Percentiles rank a stretch among this genome's conserved stretches.
Evolutionary conservation across 2,797 vertebrate genomes (phyloP).

Genomic region (Pempheris klunzingeri): DNA sequence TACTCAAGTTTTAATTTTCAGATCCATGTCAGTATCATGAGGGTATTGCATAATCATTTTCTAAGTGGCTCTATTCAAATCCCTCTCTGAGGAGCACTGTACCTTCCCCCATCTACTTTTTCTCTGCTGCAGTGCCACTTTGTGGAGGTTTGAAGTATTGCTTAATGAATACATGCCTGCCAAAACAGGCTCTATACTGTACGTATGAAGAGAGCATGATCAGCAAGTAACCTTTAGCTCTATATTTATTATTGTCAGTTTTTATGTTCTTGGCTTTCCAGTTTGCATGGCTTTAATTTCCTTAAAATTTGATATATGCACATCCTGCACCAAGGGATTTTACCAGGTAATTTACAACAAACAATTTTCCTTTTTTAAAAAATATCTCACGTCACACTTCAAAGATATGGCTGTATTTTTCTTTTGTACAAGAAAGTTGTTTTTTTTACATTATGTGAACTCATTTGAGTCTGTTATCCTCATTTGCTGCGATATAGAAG

Average conservation of each 20-base stretch:
- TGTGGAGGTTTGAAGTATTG: constrained; percentile 80
- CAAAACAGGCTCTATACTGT: constrained; percentile 36
- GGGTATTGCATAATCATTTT: constrained; percentile 26
- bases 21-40: constrained; percentile 15
- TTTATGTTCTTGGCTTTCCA: constrained; percentile 59
- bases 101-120: constrained; percentile 38
- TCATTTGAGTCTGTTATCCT: constrained; percentile 38
- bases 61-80: constrained; percentile 13
- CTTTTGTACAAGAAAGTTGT: constrained; percentile 77
- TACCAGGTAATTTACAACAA: constrained; percentile 64
- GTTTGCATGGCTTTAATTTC: constrained; percentile 85
- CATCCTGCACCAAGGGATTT: constrained; percentile 70
- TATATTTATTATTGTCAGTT: constrained; percentile 74
- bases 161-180: constrained; percentile 31
- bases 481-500: constrained; percentile 56
- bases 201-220: constrained; percentile 54
- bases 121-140: constrained; percentile 71
- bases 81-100: constrained; percentile 11
- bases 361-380: constrained; percentile 47
- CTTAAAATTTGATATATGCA: constrained; percentile 70
- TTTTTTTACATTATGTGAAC: constrained; percentile 74
- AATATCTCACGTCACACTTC: constrained; percentile 51
- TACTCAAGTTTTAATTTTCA: constrained; percentile 16
- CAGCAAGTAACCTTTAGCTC: constrained; percentile 59
- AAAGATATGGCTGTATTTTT: constrained; percentile 61